Base-by-base conservation (phyloP, 1,140 invertebrate species). In the Archivesica marissinica region DNA sequence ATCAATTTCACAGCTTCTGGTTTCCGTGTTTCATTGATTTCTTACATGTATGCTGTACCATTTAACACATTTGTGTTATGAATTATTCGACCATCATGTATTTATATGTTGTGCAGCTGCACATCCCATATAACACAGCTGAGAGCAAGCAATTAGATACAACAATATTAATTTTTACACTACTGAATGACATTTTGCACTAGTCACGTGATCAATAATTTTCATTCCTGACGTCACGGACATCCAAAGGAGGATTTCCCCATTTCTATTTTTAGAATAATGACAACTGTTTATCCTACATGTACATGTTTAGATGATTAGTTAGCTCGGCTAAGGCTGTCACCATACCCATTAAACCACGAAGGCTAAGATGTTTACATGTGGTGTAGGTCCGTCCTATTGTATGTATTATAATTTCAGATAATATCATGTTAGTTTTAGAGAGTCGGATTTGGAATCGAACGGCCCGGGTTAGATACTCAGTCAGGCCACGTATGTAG, bases 161-260 rank as follows among this genome's bases (percentile, higher is more conserved):
- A 25, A 54, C 72, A 75, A 75, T 54, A 35, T 75, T 75, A 13
- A 33, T 54, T 75, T 38, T 54, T 17, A 52, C 59, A n/a, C 44
- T 50, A 28, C 23, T 41, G 61, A 68, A 68, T 81, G 78, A 81
- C 78, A 81, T 68, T 81, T 81, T 39, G 59, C 59, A 25, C 25
- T 33, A 33, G 78, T 81, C 78, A 81, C 78, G 78, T 81, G 78
- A 81, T 52, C 59, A 35, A 70, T 81, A 70, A 81, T 81, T 81
- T 78, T 81, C 52, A 41, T 68, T 70, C 44, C 3, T 70, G 78
- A 70, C 78, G 78, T 81, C 78, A 81, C 47, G 78, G 44, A 81
- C 23, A 47, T 81, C 59, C 78, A 52, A 39, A 50, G n/a, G 41
- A 64, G 44, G 64, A 79, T 54, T 50, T 66, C 44, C 59, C 78